Evolutionary conservation across 2,888 invertebrate genomes (phyloP), one percentile per base, ranked within the genome.

Genomic region (Dasypogon diadema): DNA sequence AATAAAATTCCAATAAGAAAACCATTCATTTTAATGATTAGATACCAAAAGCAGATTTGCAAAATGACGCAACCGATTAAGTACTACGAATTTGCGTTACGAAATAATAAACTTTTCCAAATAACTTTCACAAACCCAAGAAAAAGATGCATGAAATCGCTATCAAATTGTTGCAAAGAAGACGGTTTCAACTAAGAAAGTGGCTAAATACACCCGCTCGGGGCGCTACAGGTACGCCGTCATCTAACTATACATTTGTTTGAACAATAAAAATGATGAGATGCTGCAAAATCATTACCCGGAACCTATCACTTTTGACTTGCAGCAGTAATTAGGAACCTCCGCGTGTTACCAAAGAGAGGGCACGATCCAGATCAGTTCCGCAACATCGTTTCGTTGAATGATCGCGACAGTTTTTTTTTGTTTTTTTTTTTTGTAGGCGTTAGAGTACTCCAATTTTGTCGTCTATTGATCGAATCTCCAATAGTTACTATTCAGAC

Each of bases 91-190:
- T 48, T 46, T 21, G 6, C 46, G 26, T 65, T 65, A 46, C 24
- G 26, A 46, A 65, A 65, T 48, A 10, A 10, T 26, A 48, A 48
- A 14, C 46, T 65, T 46, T 65, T 65, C 46, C 65, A 65, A 21
- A 65, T 65, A 48, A 65, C 65, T 65, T 65, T 65, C 65, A 65
- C 46, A 65, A 65, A 37, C 24, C 8, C 22, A 24, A 24, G 24
- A 48, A 4, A 42, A 65, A 65, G 46, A 48, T 46, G 65, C 46
- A n/a, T 37, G 46, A 65, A 65, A 65, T 48, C 24, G 60, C 21
- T 12, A 42, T 42, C 8, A 42, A 12, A 42, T 12, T 42, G 42
- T 42, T 42, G 42, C 8, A 12, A 12, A 42, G 42, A 42, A 42
- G 12, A 42, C 42, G n/a, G n/a, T 12, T 42, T 12, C 12, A 12